phyloP scores from a whole-genome alignment of 2,797 vertebrate species.

The Scolopax bukidnonensis region DNA sequence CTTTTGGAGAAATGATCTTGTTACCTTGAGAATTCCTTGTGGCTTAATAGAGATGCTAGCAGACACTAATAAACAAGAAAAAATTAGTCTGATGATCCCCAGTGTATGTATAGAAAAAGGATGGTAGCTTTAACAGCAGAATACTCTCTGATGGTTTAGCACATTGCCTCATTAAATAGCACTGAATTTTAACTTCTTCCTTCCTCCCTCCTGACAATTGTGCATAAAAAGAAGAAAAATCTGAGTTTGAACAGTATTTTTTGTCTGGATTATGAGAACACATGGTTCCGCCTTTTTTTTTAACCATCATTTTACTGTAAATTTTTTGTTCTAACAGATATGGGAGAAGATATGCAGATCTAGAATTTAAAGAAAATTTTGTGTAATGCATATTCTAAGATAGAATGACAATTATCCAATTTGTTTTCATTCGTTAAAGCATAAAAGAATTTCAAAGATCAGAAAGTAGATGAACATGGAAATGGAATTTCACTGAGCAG shows the following conservation, averaged over 20 bases:
- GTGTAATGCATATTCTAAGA: background rate
- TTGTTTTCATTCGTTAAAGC: background rate
- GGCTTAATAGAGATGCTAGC: background rate
- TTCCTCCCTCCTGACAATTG: accelerated
- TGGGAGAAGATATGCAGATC: background rate
- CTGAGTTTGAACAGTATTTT: background rate
- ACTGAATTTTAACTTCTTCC: background rate
- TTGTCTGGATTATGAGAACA: background rate
- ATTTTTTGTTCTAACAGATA: background rate
- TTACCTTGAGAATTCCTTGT: background rate
- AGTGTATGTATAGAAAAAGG: background rate
- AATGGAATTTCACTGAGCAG: background rate
- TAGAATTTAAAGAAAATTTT: background rate
- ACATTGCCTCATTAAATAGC: background rate
- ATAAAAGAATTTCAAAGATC: background rate
- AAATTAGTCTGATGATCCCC: background rate
- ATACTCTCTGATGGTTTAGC: background rate
- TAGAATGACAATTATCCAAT: background rate
- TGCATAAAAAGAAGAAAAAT: background rate
- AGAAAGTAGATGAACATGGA: background rate
- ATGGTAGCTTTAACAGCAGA: background rate
- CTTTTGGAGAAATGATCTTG: background rate
- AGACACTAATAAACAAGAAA: background rate
- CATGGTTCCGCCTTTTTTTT: background rate
- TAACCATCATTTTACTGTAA: background rate